A percentile compares a stretch with the other conserved stretches of the same genome.
Conservation (phyloP, 2,797 vertebrate species). For the Enteromius fasciolatus region DNA sequence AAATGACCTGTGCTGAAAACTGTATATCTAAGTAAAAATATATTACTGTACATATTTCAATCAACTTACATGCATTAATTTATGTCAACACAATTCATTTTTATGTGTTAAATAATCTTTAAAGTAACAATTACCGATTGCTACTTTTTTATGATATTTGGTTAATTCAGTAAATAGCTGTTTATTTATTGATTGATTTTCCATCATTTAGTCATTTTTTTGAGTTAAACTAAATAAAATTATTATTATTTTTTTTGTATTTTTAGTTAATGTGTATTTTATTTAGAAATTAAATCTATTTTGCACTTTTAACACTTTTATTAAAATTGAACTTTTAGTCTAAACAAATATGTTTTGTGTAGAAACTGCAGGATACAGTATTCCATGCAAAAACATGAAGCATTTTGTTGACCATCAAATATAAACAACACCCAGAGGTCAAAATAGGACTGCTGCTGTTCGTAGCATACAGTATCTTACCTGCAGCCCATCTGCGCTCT, state of each 20-base stretch:
- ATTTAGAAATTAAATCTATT: too few species aligned
- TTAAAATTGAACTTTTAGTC: background rate
- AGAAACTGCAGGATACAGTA: background rate
- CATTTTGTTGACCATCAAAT: conserved; percentile 10
- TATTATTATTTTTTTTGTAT: background rate
- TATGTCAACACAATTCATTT: background rate
- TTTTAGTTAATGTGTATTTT: background rate
- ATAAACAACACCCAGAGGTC: conserved; percentile 10
- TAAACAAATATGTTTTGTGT: too few species aligned
- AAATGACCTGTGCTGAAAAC: background rate
- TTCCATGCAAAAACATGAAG: background rate
- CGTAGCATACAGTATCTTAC: conserved; percentile 1
- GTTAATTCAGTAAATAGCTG: background rate
- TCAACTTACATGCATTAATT: background rate
- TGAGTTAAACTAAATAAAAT: background rate
- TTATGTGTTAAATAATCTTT: background rate
- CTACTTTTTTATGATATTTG: background rate
- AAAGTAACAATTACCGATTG: background rate
- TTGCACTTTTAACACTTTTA: too few species aligned
- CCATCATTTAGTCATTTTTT: background rate
- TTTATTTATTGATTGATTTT: background rate
- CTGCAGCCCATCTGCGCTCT: background rate
- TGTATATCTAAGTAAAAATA: background rate
- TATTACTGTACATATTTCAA: background rate
- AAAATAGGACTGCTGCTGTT: conserved; percentile 6